Conservation (phyloP, 2,888 invertebrate species). For the Steinernema scapterisci region DNA sequence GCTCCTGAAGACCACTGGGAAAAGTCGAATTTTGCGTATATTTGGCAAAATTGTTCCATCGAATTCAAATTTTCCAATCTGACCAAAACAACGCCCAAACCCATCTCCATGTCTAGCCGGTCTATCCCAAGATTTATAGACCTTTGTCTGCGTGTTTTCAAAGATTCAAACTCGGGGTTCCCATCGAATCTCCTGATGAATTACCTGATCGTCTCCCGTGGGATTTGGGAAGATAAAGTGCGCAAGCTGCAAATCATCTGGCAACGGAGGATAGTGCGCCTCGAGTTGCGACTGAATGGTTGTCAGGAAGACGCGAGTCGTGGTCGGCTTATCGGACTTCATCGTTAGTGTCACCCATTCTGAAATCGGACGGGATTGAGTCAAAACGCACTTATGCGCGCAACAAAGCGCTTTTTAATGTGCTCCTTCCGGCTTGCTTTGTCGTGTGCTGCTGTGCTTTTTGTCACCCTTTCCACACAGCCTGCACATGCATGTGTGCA, state of each 20-base stretch:
- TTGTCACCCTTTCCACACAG: not conserved
- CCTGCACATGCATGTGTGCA: not conserved
- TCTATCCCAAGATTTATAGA: not conserved
- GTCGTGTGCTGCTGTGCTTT: not conserved
- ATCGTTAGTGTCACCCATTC: slow-evolving; percentile 43
- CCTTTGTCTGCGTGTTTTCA: not conserved
- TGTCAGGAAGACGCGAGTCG: slow-evolving; percentile 41
- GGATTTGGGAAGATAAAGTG: slow-evolving; percentile 36
- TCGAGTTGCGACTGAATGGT: slow-evolving; percentile 42
- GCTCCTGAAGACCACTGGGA: no score
- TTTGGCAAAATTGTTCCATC: no score
- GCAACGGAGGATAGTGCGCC: slow-evolving; percentile 55
- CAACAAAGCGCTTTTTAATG: no score
- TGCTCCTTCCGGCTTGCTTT: not conserved
- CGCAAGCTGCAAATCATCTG: slow-evolving; percentile 51
- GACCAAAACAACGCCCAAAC: no score
- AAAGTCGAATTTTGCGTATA: no score
- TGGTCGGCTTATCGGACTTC: slow-evolving; percentile 35
- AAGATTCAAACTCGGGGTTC: no score
- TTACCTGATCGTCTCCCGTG: slow-evolving; percentile 26
- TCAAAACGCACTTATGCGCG: not conserved
- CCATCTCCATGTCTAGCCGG: no score
- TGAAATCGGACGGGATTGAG: no score
- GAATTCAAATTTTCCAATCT: no score
- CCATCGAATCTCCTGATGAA: not conserved